Evolutionary conservation across 2,797 vertebrate genomes (phyloP), one percentile per base, ranked within the genome.

Genomic region (Manis crassicaudata): DNA sequence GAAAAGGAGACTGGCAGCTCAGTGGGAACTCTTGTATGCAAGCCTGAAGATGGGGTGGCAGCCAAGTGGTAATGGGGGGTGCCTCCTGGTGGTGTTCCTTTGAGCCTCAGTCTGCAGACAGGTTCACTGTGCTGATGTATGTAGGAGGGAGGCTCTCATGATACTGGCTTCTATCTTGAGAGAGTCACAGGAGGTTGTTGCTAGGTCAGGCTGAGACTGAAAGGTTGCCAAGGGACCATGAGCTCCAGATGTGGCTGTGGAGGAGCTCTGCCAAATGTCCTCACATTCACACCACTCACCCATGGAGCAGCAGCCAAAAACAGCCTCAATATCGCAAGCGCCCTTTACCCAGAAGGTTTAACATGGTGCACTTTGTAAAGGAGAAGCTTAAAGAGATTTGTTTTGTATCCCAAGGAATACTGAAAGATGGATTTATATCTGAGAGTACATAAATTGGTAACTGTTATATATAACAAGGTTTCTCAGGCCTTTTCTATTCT

Each of bases 211-310:
- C 20, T 10, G 32, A 60, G 8, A 73, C 0, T 40, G 37, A 2
- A 62, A 37, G 14, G 13, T 13, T 50, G 20, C 29, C 58, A 16
- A 84, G 7, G 27, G 14, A 60, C 10, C 11, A 2, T 29, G 10
- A 2, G 10, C 58, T 68, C 21, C 50, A 23, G 4, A 50, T 2
- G 6, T 1, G 17, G 1, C 37, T 58, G 10, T 7, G 6, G 40
- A 23, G 54, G 11, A 67, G 1, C 9, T 67, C 17, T 17, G 23
- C 37, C 3, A 7, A 14, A 35, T 37, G 23, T 76, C 37, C 16
- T n/a, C 23, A 76, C 50, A n/a, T 20, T 27, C 70, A 56, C 29
- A 46, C 13, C 46, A 20, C 12, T 62, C 18, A 32, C n/a, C 37
- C 37, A 29, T 14, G n/a, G 50, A 76, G 73, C 32, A 23, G 18